Evolutionary conservation across 2,797 vertebrate genomes (phyloP), one percentile per base, ranked within the genome.

Genomic region (Myotis myotis): DNA sequence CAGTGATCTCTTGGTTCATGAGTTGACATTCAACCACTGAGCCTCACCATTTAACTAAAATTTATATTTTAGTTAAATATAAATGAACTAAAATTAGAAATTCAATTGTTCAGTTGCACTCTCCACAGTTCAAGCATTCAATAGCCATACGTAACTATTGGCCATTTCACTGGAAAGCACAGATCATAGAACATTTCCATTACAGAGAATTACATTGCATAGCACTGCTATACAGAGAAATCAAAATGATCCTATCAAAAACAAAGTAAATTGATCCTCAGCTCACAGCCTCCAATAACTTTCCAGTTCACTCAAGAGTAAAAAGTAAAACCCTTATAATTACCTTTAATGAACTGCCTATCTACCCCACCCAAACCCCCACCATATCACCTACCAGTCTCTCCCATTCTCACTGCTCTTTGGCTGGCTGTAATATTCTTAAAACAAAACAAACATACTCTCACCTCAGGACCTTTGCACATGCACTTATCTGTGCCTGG

Each of bases 1-100:
- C 60, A 62, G 60, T 62, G 28, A 62, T 30, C 60, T 62, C 60
- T 62, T 62, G 6, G 60, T 62, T 62, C 6, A 62, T 62, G 28
- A 30, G 60, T 7, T 30, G 28, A 30, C 2, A 1, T 28, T 62
- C 60, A 62, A 62, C 60, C 60, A 62, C 13, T 62, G 60, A 62
- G 60, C 28, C 12, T 30, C 28, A 62, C 60, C n/a, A n/a, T n/a
- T n/a, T n/a, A n/a, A n/a, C n/a, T n/a, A n/a, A n/a, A n/a, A n/a
- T n/a, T n/a, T n/a, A n/a, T n/a, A n/a, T n/a, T n/a, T n/a, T n/a
- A n/a, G n/a, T n/a, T 85, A 66, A 85, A 36, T n/a, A 23, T 15
- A 38, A 75, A 49, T 84, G 19, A 53, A 89, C n/a, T 6, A 79
- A 87, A 75, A 80, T 30, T 25, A 49, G 79, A 83, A 87, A 38